Evolutionary conservation across 1,140 invertebrate genomes (phyloP), one percentile per base, ranked within the genome.

Genomic region (Drosophila pachea): DNA sequence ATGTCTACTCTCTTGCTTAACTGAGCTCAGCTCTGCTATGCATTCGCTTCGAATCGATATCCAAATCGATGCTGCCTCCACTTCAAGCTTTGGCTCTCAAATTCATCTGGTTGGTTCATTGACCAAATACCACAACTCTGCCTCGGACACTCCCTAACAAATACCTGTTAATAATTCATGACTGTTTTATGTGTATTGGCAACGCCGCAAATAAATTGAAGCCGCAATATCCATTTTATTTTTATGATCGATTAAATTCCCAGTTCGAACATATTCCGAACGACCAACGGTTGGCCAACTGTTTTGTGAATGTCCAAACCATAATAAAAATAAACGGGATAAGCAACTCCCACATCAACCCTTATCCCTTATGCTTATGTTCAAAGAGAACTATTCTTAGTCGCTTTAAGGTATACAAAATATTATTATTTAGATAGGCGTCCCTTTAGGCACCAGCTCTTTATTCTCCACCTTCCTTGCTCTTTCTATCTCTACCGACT

Each of bases 151-250:
- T 61, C 68, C 62, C 67, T 62, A 43, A 36, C 56, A 60, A 52
- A 68, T 79, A 83, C 78, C 78, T 83, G 78, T 83, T 78, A 83
- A 83, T 84, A 83, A 83, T 83, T 83, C 81, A 83, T 84, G 78
- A 68, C 56, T 67, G 59, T 84, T 84, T 83, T 84, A 82, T 83
- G 73, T 49, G 65, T 61, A 62, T 58, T 63, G 65, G 53, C 63
- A 66, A 55, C 59, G 64, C 56, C 76, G 79, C 81, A 86, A 86
- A 84, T 84, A 84, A 86, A 79, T 65, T 78, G 79, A 70, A 74
- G 68, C 62, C 63, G 76, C 81, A 86, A 79, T 76, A 71, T 64
- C 69, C 73, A 81, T 84, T 86, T 84, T 63, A 68, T 63, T 83
- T 84, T 83, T 84, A 84, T 84, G 79, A 86, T 84, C 77, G 67